Base-by-base conservation (phyloP, 2,113 vertebrate species). In the Mesitornis unicolor region DNA sequence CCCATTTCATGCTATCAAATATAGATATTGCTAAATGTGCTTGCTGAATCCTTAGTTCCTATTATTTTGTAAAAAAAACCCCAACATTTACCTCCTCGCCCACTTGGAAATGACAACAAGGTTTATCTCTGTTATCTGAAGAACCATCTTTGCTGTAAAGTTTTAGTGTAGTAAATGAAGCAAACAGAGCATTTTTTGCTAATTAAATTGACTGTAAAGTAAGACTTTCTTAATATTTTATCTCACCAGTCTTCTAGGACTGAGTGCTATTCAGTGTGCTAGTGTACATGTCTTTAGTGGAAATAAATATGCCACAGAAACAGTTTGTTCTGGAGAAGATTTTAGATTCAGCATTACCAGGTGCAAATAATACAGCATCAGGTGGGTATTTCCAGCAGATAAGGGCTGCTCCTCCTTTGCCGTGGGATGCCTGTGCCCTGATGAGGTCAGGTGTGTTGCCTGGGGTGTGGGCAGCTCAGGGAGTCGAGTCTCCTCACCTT, bases 121-220 rank as follows among this genome's bases (percentile, higher is more conserved):
- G 21, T 50, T 94, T 56, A 29, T 38, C 10, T 63, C 38, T 71
- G 14, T 61, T 91, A 18, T 9, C 31, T 70, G 60, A 65, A 75
- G 56, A 81, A 16, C 54, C 87, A 53, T 97, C 90, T 97, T 95
- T 97, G 95, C 83, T 95, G 73, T 90, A 89, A 96, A 94, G 48
- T 78, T 56, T 90, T 95, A 84, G 42, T 83, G 36, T n/a, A 89
- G 81, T 77, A 97, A 95, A 97, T 94, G 87, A 95, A 97, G 87
- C 38, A 22, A 97, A 94, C 29, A 70, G 67, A 77, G 70, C 63
- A 91, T 95, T 97, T n/a, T 92, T 77, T 91, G 53, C 78, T 96
- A 95, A 97, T 95, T 97, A 94, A 96, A 93, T 93, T 95, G 90
- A 89, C 81, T 96, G 88, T 97, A 96, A 97, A 96, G 63, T 68